Base-by-base conservation (phyloP, 2,797 vertebrate genomes). In the Gobionotothen gibberifrons region DNA sequence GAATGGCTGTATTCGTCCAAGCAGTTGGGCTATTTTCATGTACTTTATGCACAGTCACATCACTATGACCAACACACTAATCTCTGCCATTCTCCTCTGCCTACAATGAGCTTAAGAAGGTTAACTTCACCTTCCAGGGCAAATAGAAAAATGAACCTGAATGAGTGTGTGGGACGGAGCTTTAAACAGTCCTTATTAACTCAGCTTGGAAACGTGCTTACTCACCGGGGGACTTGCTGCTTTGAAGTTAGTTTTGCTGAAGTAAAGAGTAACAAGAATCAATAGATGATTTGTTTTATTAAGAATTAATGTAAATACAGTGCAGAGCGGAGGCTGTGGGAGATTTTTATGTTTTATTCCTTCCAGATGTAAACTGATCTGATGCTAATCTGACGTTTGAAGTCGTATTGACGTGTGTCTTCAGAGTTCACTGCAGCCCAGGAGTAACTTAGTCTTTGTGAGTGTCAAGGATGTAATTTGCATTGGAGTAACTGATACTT, bases 61-160 rank as follows among this genome's bases (percentile, higher is more conserved):
- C 90, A 87, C 86, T 87, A 81, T 88, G 88, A 87, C 90, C 90
- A 87, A 87, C 69, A 88, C 86, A 88, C 83, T 90, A 91, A 92
- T 91, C 90, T 91, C 80, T 86, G 81, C 85, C 82, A 77, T 84
- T 90, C 82, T 91, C 87, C 85, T 91, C 85, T 90, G 86, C 83
- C 85, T 87, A 91, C 87, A 92, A 86, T 86, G 85, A 91, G 84
- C 86, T 87, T 75, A 87, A 90, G 90, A 91, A 92, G 90, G 90
- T 91, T 90, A 90, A 90, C 87, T 90, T 90, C 86, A 91, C 91
- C 90, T 92, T 89, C 85, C 84, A 88, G 88, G 82, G 86, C 90
- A 90, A 91, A 91, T 87, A 89, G 83, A 91, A 87, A 83, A 82
- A 90, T 90, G 77, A 90, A 89, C 82, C 84, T 58, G 72, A 85